Percentiles rank a stretch among this genome's conserved stretches.
These are phyloP conservation scores for Pteropus alecto DNA, from an alignment of 2,113 vertebrate species.

Conservation along the genomic window DNA sequence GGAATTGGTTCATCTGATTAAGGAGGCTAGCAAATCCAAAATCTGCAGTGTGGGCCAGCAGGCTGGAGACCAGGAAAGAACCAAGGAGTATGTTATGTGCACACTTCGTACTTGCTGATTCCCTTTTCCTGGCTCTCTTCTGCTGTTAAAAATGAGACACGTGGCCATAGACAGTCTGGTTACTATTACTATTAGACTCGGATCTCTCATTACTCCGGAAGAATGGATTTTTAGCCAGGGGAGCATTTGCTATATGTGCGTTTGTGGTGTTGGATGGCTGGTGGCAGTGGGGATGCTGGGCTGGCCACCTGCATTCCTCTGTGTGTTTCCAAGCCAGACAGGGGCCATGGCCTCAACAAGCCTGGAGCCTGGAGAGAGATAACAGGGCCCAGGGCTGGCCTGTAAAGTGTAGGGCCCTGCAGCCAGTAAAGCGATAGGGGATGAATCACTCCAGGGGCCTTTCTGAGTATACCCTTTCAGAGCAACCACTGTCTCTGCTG, in stretches of 20 bases:
- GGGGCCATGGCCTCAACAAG: background rate
- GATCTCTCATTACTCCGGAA: background rate
- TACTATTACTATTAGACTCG: background rate
- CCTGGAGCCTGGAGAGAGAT: background rate
- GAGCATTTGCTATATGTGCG: rapidly evolving
- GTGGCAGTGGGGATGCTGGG: rapidly evolving
- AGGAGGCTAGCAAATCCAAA: background rate
- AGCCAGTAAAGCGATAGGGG: background rate
- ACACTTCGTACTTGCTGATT: background rate
- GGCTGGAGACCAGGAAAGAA: background rate
- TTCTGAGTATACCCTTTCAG: background rate
- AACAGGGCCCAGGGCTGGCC: background rate
- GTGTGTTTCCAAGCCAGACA: background rate
- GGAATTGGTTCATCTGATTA: background rate
- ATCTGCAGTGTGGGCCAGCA: background rate
- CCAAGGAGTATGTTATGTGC: background rate
- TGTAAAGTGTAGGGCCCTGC: background rate
- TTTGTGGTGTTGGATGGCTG: background rate
- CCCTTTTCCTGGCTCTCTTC: background rate
- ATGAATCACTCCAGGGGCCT: background rate
- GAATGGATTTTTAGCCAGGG: background rate
- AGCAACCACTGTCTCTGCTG: background rate
- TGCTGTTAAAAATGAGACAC: background rate
- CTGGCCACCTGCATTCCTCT: background rate
- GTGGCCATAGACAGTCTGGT: background rate